Evolutionary conservation across 1,140 invertebrate species (phyloP), one percentile per base, ranked within the genome.

Genomic region (Microplitis mediator): DNA sequence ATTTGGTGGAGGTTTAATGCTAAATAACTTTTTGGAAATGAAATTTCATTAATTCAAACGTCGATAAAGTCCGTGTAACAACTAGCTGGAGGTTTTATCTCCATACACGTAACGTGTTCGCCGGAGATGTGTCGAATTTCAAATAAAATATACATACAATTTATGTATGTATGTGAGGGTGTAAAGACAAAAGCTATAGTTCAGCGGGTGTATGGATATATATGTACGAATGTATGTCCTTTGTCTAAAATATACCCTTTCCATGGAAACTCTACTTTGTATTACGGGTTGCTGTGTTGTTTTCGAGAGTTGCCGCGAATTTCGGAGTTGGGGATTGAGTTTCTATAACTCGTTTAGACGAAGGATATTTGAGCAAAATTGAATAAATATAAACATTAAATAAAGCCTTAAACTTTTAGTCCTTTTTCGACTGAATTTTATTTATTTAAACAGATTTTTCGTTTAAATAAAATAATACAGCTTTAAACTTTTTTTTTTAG

Each of bases 241-340:
- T 45, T 45, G 39, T 45, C 39, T 45, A 45, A 45, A 45, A 45
- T 45, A 45, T 11, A 45, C 39, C 39, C 39, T 45, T 45, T 45
- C 39, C 54, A 5, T 56, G 45, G 23, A 66, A 66, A 45, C 52
- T 31, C 45, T 31, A 66, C 52, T 66, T 66, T 51, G 64, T 66
- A 66, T 66, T 51, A 66, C 34, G 39, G 39, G 66, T 68, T 68
- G 66, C 32, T 68, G 52, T 68, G 52, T 16, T 54, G 50, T 68
- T 54, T 68, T 68, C 32, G 32, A 58, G 54, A 68, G 66, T 68
- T 68, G 54, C 52, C 66, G 66, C 54, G 51, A 68, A 68, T 54
- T 58, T 68, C 54, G 13, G 52, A 34, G 66, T 68, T 51, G 16
- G 51, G 31, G 51, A 35, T 34, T 34, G 32, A 68, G 66, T 68